These are phyloP conservation scores for Bombycilla garrulus DNA, from an alignment of 2,113 vertebrate genomes.

Conservation along the genomic window DNA sequence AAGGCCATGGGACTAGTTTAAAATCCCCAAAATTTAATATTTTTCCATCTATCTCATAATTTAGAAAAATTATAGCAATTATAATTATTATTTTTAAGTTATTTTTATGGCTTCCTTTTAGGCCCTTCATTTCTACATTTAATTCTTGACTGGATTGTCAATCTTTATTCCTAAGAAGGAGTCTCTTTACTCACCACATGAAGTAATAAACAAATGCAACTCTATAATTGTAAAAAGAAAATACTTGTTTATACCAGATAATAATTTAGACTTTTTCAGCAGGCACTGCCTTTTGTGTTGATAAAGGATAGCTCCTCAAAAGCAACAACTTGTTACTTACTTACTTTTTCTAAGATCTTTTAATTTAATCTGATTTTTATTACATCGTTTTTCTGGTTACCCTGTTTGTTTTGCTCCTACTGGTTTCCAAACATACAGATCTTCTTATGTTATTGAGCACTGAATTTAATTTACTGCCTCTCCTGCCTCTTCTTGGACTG, in stretches of 20 bases:
- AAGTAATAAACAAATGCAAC: background rate
- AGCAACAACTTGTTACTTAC: background rate
- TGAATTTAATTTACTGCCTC: background rate
- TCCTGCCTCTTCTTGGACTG: background rate
- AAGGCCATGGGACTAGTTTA: background rate
- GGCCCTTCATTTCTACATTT: background rate
- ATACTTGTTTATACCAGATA: background rate
- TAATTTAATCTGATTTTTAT: background rate
- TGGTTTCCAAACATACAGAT: background rate
- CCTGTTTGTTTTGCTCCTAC: background rate
- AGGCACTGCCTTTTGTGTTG: background rate
- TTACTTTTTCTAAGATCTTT: background rate
- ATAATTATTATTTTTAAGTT: background rate
- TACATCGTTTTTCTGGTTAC: background rate
- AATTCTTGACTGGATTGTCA: background rate
- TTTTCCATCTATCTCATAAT: background rate
- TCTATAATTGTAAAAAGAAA: background rate
- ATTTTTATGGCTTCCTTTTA: background rate
- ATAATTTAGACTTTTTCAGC: background rate
- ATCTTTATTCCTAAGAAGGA: background rate
- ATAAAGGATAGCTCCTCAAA: background rate
- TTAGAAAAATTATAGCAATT: background rate
- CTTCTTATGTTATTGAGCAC: background rate
- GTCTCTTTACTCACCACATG: background rate
- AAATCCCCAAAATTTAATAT: background rate